A percentile compares a stretch with the other conserved stretches of the same genome.
Conservation (phyloP, 2,888 invertebrate genomes). For the Eupithecia inturbata region DNA sequence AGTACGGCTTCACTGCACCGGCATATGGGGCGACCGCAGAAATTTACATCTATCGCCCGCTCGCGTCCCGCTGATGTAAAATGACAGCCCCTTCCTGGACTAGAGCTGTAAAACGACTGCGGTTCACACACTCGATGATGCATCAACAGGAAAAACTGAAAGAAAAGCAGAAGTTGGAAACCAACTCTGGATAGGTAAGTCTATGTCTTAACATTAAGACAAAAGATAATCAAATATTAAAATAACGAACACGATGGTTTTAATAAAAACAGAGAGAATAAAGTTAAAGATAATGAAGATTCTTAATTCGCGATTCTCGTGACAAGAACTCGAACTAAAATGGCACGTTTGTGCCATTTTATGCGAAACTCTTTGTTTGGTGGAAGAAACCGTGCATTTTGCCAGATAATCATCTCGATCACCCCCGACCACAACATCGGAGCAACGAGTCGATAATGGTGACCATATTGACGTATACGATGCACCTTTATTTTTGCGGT, state of each 20-base stretch:
- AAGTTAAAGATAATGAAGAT: not conserved
- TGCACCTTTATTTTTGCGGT: slow-evolving; percentile 70
- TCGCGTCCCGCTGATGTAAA: slow-evolving; percentile 70
- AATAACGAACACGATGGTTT: not conserved
- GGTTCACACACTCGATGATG: slow-evolving; percentile 5
- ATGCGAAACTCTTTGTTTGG: not conserved
- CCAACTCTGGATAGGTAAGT: not conserved
- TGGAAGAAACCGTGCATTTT: not conserved
- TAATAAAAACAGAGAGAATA: not conserved
- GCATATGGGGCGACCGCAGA: slow-evolving; percentile 73
- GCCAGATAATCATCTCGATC: slow-evolving; percentile 73
- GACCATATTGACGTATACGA: slow-evolving; percentile 42
- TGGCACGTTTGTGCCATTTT: not conserved
- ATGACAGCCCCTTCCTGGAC: slow-evolving; percentile 68
- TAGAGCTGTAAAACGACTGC: slow-evolving; percentile 24
- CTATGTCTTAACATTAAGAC: not conserved
- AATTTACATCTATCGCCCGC: slow-evolving; percentile 70
- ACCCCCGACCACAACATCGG: slow-evolving; percentile 76
- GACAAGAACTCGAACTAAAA: not conserved
- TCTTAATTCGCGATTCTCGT: not conserved
- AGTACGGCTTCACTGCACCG: slow-evolving; percentile 74
- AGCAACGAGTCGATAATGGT: slow-evolving; percentile 79
- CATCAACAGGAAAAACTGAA: not conserved
- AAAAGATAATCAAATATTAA: not conserved
- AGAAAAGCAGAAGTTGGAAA: not conserved